phyloP scores from a whole-genome alignment of 2,888 invertebrate genomes.

The Lottia gigantea region DNA sequence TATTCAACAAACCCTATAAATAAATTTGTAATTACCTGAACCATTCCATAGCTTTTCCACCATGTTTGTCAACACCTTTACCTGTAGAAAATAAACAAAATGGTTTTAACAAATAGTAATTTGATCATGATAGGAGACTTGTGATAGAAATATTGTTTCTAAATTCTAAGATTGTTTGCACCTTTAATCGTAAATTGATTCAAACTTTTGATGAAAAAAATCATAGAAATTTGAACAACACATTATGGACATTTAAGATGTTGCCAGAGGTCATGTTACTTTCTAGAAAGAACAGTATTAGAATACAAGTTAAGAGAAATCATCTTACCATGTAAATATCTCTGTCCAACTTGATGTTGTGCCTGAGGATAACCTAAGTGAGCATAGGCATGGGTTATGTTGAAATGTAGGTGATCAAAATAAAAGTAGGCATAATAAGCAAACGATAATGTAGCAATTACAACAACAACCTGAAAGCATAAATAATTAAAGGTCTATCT shows the following conservation, averaged over 20 bases:
- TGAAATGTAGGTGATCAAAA: slow-evolving; percentile 69
- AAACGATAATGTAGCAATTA: slow-evolving; percentile 49
- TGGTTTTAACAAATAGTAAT: too few species aligned
- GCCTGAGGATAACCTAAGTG: slow-evolving; percentile 68
- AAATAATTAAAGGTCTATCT: not conserved
- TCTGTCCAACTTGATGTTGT: slow-evolving; percentile 69
- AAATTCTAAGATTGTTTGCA: too few species aligned
- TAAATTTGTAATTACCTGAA: slow-evolving; percentile 59
- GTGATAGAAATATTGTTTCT: too few species aligned
- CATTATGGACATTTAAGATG: too few species aligned
- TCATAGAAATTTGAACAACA: too few species aligned
- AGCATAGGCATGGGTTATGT: slow-evolving; percentile 69
- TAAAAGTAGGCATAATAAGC: slow-evolving; percentile 67
- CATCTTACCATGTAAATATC: slow-evolving; percentile 67
- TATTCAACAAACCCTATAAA: too few species aligned
- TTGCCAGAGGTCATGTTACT: too few species aligned
- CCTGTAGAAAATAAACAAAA: slow-evolving; percentile 43
- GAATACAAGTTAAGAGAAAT: too few species aligned
- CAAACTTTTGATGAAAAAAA: too few species aligned
- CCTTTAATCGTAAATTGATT: too few species aligned
- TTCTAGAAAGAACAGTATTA: too few species aligned
- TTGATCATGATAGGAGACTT: too few species aligned
- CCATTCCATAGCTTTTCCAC: slow-evolving; percentile 70
- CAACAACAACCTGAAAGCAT: slow-evolving; percentile 44
- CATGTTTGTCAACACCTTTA: slow-evolving; percentile 68